These are phyloP conservation scores for Potamilus streckersoni DNA, from an alignment of 1,140 invertebrate species.

Conservation along the genomic window DNA sequence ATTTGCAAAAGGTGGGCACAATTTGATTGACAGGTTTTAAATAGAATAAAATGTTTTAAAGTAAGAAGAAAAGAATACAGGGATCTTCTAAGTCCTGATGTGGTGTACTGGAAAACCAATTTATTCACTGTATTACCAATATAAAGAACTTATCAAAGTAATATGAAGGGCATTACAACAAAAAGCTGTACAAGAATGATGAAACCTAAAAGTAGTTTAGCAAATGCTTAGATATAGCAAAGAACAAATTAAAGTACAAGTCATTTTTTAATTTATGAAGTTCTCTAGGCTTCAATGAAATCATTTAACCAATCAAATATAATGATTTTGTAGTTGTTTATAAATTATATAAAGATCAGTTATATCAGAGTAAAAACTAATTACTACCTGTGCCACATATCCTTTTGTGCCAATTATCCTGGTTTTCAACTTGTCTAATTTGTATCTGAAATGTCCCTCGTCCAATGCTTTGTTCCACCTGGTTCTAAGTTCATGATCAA, in stretches of 20 bases:
- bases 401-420: slow-evolving; percentile 45
- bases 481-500: slow-evolving; percentile 44
- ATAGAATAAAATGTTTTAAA: no score
- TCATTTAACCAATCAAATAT: not conserved
- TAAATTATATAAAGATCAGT: not conserved
- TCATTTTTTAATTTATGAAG: not conserved
- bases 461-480: slow-evolving; percentile 52
- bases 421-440: slow-evolving; percentile 48
- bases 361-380: not conserved
- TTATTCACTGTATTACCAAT: no score
- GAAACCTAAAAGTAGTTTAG: not conserved
- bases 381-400: slow-evolving; percentile 52
- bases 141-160: no score
- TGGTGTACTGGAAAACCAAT: no score
- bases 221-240: not conserved
- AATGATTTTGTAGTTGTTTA: not conserved
- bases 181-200: no score
- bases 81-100: no score
- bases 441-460: slow-evolving; percentile 53
- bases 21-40: no score
- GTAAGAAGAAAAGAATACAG: no score
- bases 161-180: no score
- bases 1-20: no score
- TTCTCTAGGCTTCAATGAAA: not conserved
- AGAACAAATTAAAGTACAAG: not conserved